Evolutionary conservation across 2,797 vertebrate genomes (phyloP).

Genomic region (Mormyrus hasselquistii): DNA sequence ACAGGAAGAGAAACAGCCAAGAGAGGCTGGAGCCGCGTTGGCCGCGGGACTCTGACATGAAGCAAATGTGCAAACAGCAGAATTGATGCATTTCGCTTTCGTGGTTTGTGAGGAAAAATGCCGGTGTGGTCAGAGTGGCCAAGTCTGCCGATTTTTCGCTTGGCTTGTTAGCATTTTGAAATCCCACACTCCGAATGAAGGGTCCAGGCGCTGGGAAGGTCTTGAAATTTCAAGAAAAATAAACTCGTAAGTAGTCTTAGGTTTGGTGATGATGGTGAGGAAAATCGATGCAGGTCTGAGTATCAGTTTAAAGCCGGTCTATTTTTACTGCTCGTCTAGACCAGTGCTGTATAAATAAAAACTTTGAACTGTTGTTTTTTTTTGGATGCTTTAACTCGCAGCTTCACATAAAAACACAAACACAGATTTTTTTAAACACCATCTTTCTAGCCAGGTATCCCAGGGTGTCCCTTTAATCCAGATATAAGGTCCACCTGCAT

Average conservation of each 20-base stretch:
- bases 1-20: not conserved
- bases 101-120: not conserved
- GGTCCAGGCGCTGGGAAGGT: not conserved
- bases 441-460: slow-evolving; percentile 66
- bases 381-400: not conserved
- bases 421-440: slow-evolving; percentile 16
- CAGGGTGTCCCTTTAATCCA: slow-evolving; percentile 59
- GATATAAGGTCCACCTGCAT: not conserved
- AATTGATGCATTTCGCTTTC: not conserved
- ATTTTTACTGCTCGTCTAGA: not conserved
- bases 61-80: not conserved
- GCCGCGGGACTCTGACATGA: not conserved
- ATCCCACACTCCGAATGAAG: not conserved
- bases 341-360: not conserved
- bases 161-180: not conserved
- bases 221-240: not conserved
- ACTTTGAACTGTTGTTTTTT: not conserved
- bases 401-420: not conserved
- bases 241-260: not conserved
- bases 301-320: not conserved
- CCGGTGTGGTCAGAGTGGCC: not conserved
- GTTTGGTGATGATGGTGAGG: not conserved
- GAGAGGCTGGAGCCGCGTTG: not conserved
- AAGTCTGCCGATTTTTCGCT: not conserved
- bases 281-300: not conserved